Base-by-base conservation (phyloP, 2,888 invertebrate genomes). In the Periphyllus acericola region DNA sequence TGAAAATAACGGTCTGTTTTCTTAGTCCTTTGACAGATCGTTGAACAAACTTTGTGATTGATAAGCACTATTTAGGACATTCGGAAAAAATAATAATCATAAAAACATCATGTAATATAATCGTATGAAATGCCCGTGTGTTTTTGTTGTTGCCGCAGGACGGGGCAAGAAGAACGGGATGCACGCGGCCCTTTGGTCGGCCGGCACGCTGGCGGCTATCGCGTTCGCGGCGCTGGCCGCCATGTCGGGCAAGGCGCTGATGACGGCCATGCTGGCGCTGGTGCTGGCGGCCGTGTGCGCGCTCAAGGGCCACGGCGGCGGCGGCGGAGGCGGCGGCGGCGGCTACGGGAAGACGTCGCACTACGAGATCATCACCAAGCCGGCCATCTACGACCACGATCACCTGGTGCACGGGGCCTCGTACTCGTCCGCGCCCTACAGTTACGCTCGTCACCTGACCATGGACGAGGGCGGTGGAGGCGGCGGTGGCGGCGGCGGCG, bases 141-240 rank as follows among this genome's bases (percentile, higher is more conserved):
- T 34, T 19, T 34, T 72, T 34, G 5, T 72, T 19, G 25, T 75
- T 25, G 9, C 34, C 32, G 14, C 66, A 89, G 88, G 88, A 1
- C 81, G 84, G 14, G 89, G 89, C n/a, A 89, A 89, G 60, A 87
- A 87, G 46, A 36, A 88, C 68, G 89, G 89, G 1, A 89, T 81
- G 71, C 85, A 89, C n/a, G 89, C 89, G 21, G 90, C 90, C n/a
- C 34, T 90, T 71, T 90, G 89, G 90, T 90, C 90, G 21, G 90
- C 90, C 1, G 96, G 96, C 84, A 96, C 96, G 90, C 92, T 96
- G 91, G 94, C 96, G 68, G 96, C 96, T 9, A 92, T 97, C 75
- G 96, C 96, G 0, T 94, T 96, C 89, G 96, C 96, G 89, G 96
- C 96, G 21, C 91, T 96, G 60, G 96, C 96, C 46, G 93, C 96